Conservation (phyloP, 2,888 invertebrate species). For the Lasioglossum malachurum region DNA sequence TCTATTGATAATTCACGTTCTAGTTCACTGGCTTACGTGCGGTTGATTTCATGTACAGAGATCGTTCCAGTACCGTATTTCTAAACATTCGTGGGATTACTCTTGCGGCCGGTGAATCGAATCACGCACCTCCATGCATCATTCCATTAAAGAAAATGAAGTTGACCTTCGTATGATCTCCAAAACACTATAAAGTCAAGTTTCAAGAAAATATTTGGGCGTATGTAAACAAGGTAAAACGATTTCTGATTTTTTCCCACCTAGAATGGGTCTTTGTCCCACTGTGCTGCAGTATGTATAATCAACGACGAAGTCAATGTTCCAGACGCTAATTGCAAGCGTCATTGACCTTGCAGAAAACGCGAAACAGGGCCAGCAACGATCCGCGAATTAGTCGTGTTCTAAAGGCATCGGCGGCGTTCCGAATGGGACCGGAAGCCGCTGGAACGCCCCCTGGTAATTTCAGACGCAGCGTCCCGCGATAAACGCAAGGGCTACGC, state of each 20-base stretch:
- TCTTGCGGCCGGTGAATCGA: too few relatives aligned
- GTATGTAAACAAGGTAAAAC: background rate
- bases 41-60: background rate
- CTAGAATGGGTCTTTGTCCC: background rate
- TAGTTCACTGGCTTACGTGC: background rate
- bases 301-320: background rate
- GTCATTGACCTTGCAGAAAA: constrained; percentile 73
- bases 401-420: background rate
- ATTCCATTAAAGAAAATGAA: too few relatives aligned
- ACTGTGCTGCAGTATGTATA: background rate
- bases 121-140: background rate
- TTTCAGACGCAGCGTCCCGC: constrained; percentile 2
- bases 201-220: background rate
- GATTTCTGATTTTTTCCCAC: background rate
- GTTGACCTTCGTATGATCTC: background rate
- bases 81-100: background rate
- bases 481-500: background rate
- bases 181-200: background rate
- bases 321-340: constrained; percentile 4
- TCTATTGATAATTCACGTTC: background rate
- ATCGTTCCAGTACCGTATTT: background rate
- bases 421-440: constrained; percentile 19
- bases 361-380: constrained; percentile 34
- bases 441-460: constrained; percentile 5
- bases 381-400: background rate